These are phyloP conservation scores for Etheostoma spectabile DNA, from an alignment of 2,113 vertebrate species.

Conservation along the genomic window DNA sequence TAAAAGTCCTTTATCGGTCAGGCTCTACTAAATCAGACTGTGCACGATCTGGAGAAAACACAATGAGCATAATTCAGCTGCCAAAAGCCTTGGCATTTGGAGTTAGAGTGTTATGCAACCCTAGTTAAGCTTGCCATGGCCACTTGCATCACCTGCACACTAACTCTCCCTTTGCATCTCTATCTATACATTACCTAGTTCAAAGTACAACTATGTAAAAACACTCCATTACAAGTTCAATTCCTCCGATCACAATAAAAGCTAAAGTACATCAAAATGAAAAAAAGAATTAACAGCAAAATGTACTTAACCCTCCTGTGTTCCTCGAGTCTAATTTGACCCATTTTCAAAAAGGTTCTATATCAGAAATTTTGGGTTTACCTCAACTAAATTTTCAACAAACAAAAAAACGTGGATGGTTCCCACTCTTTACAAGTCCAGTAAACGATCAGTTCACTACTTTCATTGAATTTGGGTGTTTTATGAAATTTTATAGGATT, in stretches of 20 bases:
- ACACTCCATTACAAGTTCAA: not conserved
- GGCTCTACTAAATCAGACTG: not conserved
- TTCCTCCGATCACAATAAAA: not conserved
- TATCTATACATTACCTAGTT: conserved; percentile 2
- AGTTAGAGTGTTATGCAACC: conserved; percentile 71
- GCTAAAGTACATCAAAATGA: no score
- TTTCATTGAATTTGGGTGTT: no score
- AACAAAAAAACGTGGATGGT: no score
- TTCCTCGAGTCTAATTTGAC: no score
- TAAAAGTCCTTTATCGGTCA: not conserved
- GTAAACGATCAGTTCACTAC: no score
- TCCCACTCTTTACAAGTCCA: no score
- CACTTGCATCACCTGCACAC: conserved; percentile 51
- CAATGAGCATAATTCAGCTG: conserved; percentile 71
- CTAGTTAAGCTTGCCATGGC: conserved; percentile 39
- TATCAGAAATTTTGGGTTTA: no score
- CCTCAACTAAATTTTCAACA: no score
- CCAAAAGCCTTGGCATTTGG: conserved; percentile 68
- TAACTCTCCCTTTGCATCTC: conserved; percentile 10
- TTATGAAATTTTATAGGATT: no score
- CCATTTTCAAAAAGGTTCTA: no score
- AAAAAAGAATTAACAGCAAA: not conserved
- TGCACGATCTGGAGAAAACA: conserved; percentile 48
- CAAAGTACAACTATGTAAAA: not conserved
- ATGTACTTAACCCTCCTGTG: not conserved